Base-by-base conservation (phyloP, 2,113 vertebrate species). In the Saccopteryx bilineata region DNA sequence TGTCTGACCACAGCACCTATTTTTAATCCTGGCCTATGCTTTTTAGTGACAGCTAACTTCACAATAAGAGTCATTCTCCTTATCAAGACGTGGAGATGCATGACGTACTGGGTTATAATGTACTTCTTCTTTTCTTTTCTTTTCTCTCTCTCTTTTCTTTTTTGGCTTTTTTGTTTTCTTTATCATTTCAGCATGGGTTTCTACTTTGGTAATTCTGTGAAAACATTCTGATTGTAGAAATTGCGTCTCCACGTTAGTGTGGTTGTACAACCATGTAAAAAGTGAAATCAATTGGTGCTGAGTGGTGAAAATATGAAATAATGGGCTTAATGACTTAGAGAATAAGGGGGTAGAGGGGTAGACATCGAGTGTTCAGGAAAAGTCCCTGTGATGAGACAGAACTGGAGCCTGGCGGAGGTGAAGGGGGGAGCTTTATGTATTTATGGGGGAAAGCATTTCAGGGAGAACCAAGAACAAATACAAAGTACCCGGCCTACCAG, bases 1-100 rank as follows among this genome's bases (percentile, higher is more conserved):
- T 91, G 94, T 89, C 83, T 96, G 94, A 97, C 97, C 97, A 97
- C 96, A 97, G 54, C 11, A 89, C 81, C 96, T 98, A 98, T 97
- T 96, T 98, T 97, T 97, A 97, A 78, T 71, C 33, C 28, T n/a
- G 54, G 68, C 18, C 80, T 87, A 50, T 84, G 71, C 88, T 75
- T 96, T 88, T 95, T 13, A 88, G 84, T 96, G 97, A 92, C 96
- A 95, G 94, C 56, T 72, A 85, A 75, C 33, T 14, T 14, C 82
- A 93, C 87, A 83, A 7, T 17, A 52, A 81, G 65, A 96, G 71
- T 95, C 97, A 96, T 88, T 95, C 61, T 50, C 75, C 61, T 63
- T 33, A 72, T 18, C 5, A 18, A 89, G 87, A 96, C 2, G 0
- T 23, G 85, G n/a, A 61, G 66, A 71, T 33, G 28, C 61, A 12